These are phyloP conservation scores for Loriculus beryllinus DNA, from an alignment of 2,797 vertebrate species.

Conservation along the genomic window DNA sequence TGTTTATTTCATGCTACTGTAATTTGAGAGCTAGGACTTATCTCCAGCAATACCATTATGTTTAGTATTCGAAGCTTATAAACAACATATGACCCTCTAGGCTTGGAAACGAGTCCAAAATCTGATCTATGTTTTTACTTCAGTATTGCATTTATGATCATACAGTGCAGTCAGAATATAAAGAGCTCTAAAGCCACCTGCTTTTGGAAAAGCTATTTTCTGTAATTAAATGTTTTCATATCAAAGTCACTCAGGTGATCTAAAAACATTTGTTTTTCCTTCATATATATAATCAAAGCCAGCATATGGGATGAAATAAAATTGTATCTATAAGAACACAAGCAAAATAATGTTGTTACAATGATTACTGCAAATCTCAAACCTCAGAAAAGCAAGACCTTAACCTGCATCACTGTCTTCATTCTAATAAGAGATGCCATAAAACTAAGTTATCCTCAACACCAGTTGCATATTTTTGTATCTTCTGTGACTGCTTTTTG, in stretches of 20 bases:
- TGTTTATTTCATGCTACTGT: constrained; percentile 12
- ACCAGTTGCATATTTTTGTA: background rate
- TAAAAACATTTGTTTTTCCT: background rate
- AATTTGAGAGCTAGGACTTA: constrained; percentile 11
- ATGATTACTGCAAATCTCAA: background rate
- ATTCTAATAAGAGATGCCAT: background rate
- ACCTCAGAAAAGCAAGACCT: background rate
- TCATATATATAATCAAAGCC: background rate
- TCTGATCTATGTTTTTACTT: constrained; percentile 3
- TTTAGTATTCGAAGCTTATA: constrained; percentile 30
- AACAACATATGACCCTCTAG: constrained; percentile 12
- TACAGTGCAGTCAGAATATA: background rate
- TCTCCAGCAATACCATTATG: background rate
- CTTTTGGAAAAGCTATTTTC: constrained; percentile 11
- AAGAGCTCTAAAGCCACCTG: constrained; percentile 20
- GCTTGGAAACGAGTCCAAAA: constrained; percentile 29
- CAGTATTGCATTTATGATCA: constrained; percentile 1
- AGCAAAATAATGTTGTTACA: background rate
- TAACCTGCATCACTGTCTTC: background rate
- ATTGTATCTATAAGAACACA: background rate
- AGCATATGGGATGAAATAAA: constrained; percentile 11
- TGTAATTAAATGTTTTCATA: constrained; percentile 30
- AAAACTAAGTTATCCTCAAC: background rate
- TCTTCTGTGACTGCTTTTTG: background rate
- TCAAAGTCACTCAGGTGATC: constrained; percentile 7